Conservation (phyloP, 2,797 vertebrate genomes). For the Trachurus trachurus region DNA sequence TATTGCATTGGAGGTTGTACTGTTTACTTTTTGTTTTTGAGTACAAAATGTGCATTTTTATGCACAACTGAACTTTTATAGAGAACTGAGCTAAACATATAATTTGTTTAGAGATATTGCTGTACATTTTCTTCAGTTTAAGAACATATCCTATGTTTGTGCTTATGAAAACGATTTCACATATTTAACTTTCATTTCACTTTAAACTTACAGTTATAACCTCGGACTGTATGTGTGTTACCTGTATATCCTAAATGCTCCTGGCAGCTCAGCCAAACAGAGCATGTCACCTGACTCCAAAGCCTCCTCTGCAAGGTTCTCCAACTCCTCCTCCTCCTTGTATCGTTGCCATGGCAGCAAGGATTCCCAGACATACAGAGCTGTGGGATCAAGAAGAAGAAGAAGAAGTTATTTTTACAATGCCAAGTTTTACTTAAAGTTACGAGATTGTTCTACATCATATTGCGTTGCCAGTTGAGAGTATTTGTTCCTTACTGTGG, state of each 20-base stretch:
- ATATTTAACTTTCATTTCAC: background rate
- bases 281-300: conserved; percentile 78
- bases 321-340: conserved; percentile 73
- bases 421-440: background rate
- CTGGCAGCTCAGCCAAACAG: conserved; percentile 80
- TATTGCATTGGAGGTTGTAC: background rate
- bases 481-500: conserved; percentile 72
- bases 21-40: background rate
- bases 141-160: background rate
- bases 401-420: background rate
- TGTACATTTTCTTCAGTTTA: background rate
- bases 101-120: background rate
- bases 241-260: conserved; percentile 85
- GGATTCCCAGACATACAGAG: conserved; percentile 74
- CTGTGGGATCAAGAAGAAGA: conserved; percentile 55
- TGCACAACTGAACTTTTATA: background rate
- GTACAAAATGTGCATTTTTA: background rate
- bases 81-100: background rate
- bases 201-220: background rate
- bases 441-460: conserved; percentile 1
- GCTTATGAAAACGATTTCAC: background rate
- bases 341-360: conserved; percentile 75
- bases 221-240: conserved; percentile 45
- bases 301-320: conserved; percentile 73
- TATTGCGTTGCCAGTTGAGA: background rate